phyloP scores from a whole-genome alignment of 2,888 invertebrate genomes.

The Cremastobaeus sp. region DNA sequence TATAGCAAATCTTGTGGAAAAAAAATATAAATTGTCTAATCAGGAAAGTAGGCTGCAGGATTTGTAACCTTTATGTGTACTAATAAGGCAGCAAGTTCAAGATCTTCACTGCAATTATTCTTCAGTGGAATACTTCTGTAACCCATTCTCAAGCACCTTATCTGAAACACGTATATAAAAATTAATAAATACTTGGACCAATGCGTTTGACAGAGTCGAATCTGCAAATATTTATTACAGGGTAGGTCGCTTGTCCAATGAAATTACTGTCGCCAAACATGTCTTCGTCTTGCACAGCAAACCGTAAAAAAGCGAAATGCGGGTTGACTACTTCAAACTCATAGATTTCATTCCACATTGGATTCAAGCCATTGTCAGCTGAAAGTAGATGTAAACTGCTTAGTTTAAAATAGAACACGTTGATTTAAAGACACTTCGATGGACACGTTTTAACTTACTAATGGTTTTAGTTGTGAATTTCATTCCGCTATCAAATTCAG shows the following conservation, averaged over 20 bases:
- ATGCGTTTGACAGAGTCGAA: too few relatives aligned
- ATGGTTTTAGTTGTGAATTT: conserved; percentile 92
- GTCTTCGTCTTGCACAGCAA: conserved; percentile 96
- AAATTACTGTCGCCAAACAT: conserved; percentile 97
- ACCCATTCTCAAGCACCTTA: conserved; percentile 88
- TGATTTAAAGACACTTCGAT: neutral
- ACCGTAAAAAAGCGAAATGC: conserved; percentile 89
- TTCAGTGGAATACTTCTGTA: conserved; percentile 94
- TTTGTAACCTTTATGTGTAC: conserved; percentile 86
- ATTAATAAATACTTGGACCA: too few relatives aligned
- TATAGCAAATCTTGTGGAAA: too few relatives aligned
- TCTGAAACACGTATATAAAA: conserved; percentile 75
- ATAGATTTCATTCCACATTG: conserved; percentile 92
- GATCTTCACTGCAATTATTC: conserved; percentile 94
- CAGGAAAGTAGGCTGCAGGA: conserved; percentile 40
- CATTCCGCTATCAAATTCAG: conserved; percentile 90
- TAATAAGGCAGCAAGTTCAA: conserved; percentile 93
- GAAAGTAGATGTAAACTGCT: conserved; percentile 7
- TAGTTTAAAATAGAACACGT: neutral
- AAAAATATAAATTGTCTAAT: conserved; percentile 18
- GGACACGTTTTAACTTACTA: conserved; percentile 80
- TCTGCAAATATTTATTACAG: conserved; percentile 80
- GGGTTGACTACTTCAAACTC: conserved; percentile 91
- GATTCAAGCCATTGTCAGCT: conserved; percentile 96
- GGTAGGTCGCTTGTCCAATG: conserved; percentile 93